Evolutionary conservation across 2,888 invertebrate species (phyloP), one percentile per base, ranked within the genome.

Genomic region (Perdita meconis): DNA sequence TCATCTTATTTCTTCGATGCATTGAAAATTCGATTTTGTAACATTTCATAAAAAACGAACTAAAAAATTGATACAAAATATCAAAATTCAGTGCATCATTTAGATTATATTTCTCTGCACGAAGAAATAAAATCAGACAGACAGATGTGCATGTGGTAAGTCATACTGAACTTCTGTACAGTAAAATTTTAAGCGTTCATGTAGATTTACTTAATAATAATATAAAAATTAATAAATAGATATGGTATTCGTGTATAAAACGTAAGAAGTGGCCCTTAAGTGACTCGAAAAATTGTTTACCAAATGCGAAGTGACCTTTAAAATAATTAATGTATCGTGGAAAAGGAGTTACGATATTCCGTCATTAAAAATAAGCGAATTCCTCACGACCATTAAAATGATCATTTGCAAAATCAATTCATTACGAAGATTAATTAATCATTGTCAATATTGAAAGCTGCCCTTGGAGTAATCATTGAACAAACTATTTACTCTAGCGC

Each of bases 181-280:
- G 19, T 72, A 65, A 55, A 53, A 44, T 66, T 60, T 59, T 73
- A 56, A 65, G 73, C 59, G 59, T 55, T 34, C 34, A 24, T 60
- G 60, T 50, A 51, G 44, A 16, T 34, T 53, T 60, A 51, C 40
- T 75, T 72, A 72, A 44, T 30, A 19, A 34, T 55, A 34, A 72
- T 64, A 53, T 65, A 75, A 72, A 75, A 73, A 60, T 66, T n/a
- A 65, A 75, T 75, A 75, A 75, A 75, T 75, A 75, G 16, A 47
- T 44, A 59, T 57, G 64, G 47, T 30, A 55, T 47, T 19, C 56
- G 38, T 38, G 19, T 53, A 68, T 26, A 69, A 50, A 60, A 38
- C n/a, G 26, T 61, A 61, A 61, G 47, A 56, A 34, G 10, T 63
- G 61, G 42, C 56, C n/a, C 34, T 70, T 51, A 70, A 38, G 55